A percentile compares a stretch with the other conserved stretches of the same genome.
Evolutionary conservation across 2,113 vertebrate species (phyloP).

Genomic region (Microcebus tavaratra): DNA sequence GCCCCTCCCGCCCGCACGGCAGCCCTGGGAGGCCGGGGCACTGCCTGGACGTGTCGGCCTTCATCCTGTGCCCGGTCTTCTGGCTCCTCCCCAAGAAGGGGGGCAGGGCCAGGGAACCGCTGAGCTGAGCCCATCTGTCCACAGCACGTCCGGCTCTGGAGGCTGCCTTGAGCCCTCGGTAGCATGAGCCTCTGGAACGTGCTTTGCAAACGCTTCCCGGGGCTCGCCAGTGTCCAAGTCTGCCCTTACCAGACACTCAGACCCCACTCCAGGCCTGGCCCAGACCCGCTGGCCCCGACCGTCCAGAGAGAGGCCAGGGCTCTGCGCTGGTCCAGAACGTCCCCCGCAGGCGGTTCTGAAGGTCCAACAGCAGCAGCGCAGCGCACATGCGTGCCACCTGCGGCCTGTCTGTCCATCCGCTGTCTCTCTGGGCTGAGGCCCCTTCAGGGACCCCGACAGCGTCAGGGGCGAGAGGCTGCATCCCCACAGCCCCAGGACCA

Average conservation of each 20-base stretch:
- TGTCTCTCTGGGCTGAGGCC: neutral
- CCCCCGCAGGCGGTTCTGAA: neutral
- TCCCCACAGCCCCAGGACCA: too few relatives aligned
- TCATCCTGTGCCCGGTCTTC: neutral
- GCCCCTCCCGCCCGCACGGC: too few relatives aligned
- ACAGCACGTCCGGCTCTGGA: too few relatives aligned
- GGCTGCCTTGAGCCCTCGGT: neutral
- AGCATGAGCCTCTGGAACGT: neutral
- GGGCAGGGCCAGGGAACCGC: too few relatives aligned
- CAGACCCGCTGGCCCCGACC: neutral
- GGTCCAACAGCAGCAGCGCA: neutral
- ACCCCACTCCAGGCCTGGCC: neutral
- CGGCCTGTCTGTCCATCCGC: accelerated
- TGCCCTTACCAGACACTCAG: neutral
- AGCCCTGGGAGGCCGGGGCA: neutral
- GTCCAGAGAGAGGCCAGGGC: neutral
- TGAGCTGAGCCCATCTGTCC: accelerated
- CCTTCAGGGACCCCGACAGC: neutral
- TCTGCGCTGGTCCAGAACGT: neutral
- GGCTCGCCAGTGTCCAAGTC: neutral
- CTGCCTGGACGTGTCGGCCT: neutral
- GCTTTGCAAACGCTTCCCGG: neutral
- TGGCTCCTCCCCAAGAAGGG: neutral
- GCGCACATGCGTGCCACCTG: accelerated
- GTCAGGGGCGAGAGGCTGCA: too few relatives aligned